Evolutionary conservation across 2,113 vertebrate species (phyloP).

Genomic region (Carassius carassius): DNA sequence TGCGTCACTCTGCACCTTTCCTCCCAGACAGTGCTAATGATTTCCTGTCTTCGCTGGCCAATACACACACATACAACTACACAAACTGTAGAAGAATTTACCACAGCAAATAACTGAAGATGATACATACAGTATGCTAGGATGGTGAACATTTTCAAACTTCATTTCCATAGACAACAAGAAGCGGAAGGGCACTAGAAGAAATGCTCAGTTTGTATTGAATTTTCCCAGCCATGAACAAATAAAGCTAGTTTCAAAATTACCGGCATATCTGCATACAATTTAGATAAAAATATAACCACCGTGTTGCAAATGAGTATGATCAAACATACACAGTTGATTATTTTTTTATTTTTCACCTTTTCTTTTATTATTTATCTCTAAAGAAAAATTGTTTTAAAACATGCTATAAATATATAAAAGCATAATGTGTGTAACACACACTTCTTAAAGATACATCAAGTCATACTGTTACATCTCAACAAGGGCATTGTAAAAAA

Average conservation of each 20-base stretch:
- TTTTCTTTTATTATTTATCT: no score
- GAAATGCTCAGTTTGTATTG: neutral
- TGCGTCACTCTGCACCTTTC: conserved; percentile 40
- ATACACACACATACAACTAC: conserved; percentile 25
- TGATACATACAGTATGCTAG: neutral
- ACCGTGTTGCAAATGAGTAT: neutral
- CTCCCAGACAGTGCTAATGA: conserved; percentile 41
- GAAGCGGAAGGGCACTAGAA: neutral
- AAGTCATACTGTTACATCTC: neutral
- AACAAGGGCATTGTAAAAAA: neutral
- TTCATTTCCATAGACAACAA: neutral
- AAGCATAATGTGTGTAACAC: no score
- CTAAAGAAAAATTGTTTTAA: no score
- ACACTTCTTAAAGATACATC: no score
- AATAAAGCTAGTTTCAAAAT: neutral
- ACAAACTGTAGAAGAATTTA: conserved; percentile 38
- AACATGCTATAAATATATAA: no score
- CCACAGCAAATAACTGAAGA: conserved; percentile 34
- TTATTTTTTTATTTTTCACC: no score
- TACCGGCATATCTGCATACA: neutral
- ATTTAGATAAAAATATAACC: neutral
- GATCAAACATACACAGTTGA: neutral
- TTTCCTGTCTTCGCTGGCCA: conserved; percentile 50
- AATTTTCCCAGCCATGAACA: neutral
- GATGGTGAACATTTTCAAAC: neutral